Conservation (phyloP, 1,140 invertebrate species). For the Anastatus disparis region DNA sequence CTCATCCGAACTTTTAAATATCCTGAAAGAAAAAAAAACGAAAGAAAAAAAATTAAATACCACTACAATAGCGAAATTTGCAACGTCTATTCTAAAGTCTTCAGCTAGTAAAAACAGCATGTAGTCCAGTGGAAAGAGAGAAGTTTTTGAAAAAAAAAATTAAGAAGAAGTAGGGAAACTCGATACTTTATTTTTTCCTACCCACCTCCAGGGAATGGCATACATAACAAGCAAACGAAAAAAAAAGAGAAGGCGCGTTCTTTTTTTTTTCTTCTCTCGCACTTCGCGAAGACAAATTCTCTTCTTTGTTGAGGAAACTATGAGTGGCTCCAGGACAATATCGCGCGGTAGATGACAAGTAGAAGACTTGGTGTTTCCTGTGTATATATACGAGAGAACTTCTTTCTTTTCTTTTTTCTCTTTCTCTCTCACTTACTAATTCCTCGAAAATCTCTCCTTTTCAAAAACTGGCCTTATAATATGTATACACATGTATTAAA, state of each 20-base stretch:
- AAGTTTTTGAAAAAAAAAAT: slow-evolving; percentile 3
- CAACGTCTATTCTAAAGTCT: not conserved
- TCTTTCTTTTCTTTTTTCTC: no score
- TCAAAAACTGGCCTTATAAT: no score
- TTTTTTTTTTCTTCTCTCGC: no score
- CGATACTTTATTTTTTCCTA: slow-evolving; percentile 25
- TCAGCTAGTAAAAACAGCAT: not conserved
- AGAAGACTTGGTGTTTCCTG: slow-evolving; percentile 4
- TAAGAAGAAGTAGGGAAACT: no score
- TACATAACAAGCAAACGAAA: no score
- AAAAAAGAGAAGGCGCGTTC: no score
- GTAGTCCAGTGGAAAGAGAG: not conserved
- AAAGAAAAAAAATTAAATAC: slow-evolving; percentile 13
- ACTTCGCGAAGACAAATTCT: slow-evolving; percentile 11
- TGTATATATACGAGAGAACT: no score
- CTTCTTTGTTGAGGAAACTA: not conserved
- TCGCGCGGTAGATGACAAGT: not conserved
- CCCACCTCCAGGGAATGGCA: not conserved
- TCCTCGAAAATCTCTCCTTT: slow-evolving; percentile 15
- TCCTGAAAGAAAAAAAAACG: no score
- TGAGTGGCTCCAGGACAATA: not conserved
- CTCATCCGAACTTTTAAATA: no score
- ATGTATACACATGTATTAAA: no score
- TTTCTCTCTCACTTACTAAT: not conserved
- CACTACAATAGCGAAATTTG: slow-evolving; percentile 1